phyloP scores from a whole-genome alignment of 2,888 invertebrate species.

The Phlogophora meticulosa region DNA sequence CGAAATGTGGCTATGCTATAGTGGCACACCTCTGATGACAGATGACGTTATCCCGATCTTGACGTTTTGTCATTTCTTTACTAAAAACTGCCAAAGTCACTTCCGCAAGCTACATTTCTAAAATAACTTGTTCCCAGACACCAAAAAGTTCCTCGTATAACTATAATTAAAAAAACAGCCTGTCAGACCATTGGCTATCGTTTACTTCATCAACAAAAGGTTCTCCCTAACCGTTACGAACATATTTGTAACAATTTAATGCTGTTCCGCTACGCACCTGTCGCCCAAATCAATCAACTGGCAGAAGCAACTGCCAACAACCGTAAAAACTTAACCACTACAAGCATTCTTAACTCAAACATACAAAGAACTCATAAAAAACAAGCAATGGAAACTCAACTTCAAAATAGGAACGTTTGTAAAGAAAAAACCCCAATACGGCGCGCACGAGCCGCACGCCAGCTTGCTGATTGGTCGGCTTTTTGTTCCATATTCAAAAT shows the following conservation, averaged over 20 bases:
- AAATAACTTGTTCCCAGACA: neutral
- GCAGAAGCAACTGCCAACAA: conserved; percentile 51
- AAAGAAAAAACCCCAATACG: conserved; percentile 49
- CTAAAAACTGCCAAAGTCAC: no score
- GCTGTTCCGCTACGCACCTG: conserved; percentile 70
- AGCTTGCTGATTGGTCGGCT: conserved; percentile 79
- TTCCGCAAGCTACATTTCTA: no score
- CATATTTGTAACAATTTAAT: conserved; percentile 66
- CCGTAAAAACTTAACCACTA: conserved; percentile 63
- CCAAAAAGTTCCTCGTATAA: neutral
- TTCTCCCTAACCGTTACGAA: conserved; percentile 40
- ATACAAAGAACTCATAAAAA: conserved; percentile 26
- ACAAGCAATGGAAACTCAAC: conserved; percentile 34
- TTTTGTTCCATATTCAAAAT: conserved; percentile 83
- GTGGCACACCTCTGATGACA: no score
- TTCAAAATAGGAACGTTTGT: conserved; percentile 70
- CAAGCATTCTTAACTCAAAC: conserved; percentile 46
- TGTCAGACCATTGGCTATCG: conserved; percentile 1
- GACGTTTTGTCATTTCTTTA: no score
- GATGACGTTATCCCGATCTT: no score
- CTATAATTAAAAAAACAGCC: neutral
- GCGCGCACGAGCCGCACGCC: conserved; percentile 82
- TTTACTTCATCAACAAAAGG: conserved; percentile 29
- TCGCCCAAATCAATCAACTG: conserved; percentile 65
- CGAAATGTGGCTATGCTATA: no score